Conservation (phyloP, 2,797 vertebrate genomes). For the Gobio occitaniae region DNA sequence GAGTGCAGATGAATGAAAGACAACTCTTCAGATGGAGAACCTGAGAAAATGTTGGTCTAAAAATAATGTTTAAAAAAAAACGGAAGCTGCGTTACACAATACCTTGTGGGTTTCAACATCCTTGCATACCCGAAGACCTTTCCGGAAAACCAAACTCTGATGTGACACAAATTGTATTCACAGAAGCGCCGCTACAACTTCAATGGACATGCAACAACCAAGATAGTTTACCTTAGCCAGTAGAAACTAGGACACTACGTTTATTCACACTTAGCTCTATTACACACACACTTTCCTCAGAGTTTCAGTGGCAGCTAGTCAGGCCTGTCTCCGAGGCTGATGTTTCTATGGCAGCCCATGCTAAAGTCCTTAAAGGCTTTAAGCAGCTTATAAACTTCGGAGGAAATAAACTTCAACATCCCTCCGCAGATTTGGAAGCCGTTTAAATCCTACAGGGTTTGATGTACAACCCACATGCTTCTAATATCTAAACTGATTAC, state of each 20-base stretch:
- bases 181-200: background rate
- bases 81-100: slow-evolving; percentile 24
- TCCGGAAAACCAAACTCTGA: slow-evolving; percentile 32
- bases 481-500: slow-evolving; percentile 50
- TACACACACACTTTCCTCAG: slow-evolving; percentile 22
- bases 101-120: slow-evolving; percentile 41
- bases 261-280: slow-evolving; percentile 43
- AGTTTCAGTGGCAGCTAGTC: slow-evolving; percentile 77
- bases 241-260: slow-evolving; percentile 46
- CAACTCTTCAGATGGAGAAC: background rate
- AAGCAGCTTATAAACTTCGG: slow-evolving; percentile 85
- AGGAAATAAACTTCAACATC: slow-evolving; percentile 85
- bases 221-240: slow-evolving; percentile 27
- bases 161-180: slow-evolving; percentile 44
- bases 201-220: slow-evolving; percentile 27
- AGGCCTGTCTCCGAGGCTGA: slow-evolving; percentile 81
- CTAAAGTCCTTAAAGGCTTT: slow-evolving; percentile 82
- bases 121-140: slow-evolving; percentile 12
- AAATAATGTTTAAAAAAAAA: slow-evolving; percentile 32
- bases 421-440: slow-evolving; percentile 78
- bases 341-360: slow-evolving; percentile 81
- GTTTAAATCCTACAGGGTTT: slow-evolving; percentile 80
- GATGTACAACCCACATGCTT: slow-evolving; percentile 73
- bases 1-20: slow-evolving; percentile 35
- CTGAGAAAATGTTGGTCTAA: slow-evolving; percentile 4